These are phyloP conservation scores for Eucera pruinosa DNA, from an alignment of 2,888 invertebrate genomes.

Conservation along the genomic window DNA sequence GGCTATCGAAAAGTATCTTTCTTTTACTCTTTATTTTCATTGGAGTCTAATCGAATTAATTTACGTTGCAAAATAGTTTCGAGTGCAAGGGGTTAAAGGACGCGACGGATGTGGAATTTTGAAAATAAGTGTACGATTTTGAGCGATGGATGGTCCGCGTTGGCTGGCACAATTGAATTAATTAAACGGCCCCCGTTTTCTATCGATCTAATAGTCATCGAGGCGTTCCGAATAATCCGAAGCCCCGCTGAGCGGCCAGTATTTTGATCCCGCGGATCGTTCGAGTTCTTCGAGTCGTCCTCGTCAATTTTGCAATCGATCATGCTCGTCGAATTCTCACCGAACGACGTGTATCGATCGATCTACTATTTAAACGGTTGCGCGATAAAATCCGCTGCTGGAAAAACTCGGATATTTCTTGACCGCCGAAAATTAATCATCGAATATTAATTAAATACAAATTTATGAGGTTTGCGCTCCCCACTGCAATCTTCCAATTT, in stretches of 20 bases:
- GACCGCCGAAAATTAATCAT: neutral
- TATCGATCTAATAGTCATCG: constrained; percentile 61
- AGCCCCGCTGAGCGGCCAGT: constrained; percentile 41
- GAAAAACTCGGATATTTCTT: neutral
- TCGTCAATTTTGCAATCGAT: constrained; percentile 18
- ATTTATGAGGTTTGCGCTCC: no score
- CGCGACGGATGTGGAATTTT: neutral
- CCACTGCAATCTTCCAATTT: no score
- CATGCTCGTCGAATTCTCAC: neutral
- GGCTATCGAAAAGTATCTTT: no score
- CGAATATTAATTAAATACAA: no score
- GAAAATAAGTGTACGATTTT: neutral
- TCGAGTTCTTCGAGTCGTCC: constrained; percentile 27
- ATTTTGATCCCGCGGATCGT: constrained; percentile 49
- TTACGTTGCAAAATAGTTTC: constrained; percentile 3
- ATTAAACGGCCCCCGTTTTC: constrained; percentile 58
- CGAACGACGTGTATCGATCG: no score
- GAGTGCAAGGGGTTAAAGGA: neutral
- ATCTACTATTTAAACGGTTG: no score
- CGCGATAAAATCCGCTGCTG: no score
- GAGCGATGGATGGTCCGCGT: constrained; percentile 13
- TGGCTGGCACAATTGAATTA: constrained; percentile 61
- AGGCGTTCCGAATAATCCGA: constrained; percentile 61
- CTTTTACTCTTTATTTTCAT: no score
- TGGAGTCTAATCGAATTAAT: no score